phyloP scores from a whole-genome alignment of 2,888 invertebrate species.

The Ellobium chinense region DNA sequence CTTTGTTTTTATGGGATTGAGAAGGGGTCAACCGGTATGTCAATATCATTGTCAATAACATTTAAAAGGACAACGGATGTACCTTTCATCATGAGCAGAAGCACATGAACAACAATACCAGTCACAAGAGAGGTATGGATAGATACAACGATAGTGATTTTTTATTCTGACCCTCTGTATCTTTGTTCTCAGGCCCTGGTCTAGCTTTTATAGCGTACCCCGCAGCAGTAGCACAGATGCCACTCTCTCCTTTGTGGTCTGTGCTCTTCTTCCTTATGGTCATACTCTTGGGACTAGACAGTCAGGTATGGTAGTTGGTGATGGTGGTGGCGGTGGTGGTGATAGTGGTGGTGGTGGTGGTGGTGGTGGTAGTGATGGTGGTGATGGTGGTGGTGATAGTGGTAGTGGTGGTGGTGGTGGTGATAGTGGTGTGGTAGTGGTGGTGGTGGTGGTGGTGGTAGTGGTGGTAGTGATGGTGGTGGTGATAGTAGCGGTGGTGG shows the following conservation, averaged over 20 bases:
- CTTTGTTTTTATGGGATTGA: background rate
- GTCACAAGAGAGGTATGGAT: no score
- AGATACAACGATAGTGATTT: no score
- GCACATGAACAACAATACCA: no score
- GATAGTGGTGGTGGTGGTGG: background rate
- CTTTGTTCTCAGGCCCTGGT: slow-evolving; percentile 72
- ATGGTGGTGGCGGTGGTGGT: background rate
- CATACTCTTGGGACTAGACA: slow-evolving; percentile 84
- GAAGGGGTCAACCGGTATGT: no score
- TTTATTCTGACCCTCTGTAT: background rate
- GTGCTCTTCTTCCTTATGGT: slow-evolving; percentile 85
- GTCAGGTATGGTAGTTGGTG: slow-evolving; percentile 78
- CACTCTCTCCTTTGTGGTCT: slow-evolving; percentile 84
- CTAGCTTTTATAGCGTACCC: slow-evolving; percentile 83
- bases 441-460: background rate
- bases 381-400: background rate
- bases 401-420: background rate
- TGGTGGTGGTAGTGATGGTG: background rate
- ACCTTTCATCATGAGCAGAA: no score
- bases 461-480: background rate
- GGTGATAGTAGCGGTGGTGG: background rate
- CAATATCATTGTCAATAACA: no score
- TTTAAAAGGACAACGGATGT: no score
- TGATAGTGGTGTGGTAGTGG: background rate
- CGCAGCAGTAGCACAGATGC: slow-evolving; percentile 82